Evolutionary conservation across 2,113 vertebrate species (phyloP).

Genomic region (Vimba vimba): DNA sequence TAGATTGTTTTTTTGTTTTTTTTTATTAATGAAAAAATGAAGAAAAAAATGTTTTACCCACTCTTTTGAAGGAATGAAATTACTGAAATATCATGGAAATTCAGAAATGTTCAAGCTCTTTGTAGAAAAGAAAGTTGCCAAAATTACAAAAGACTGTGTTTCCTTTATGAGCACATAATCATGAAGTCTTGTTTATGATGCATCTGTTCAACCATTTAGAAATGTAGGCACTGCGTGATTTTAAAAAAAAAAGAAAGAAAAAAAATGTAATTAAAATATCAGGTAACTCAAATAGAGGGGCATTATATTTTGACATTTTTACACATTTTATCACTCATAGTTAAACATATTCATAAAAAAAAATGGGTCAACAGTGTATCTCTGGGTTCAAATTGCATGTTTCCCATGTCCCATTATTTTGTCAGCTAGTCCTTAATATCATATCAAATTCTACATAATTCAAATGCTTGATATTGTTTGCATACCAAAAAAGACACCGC

Average conservation of each 20-base stretch:
- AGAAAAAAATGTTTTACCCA: constrained; percentile 60
- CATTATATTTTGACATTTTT: constrained; percentile 62
- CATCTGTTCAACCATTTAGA: constrained; percentile 66
- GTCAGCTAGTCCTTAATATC: neutral
- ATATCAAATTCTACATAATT: constrained; percentile 1
- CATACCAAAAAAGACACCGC: neutral
- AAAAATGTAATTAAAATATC: constrained; percentile 58
- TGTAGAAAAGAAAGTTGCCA: constrained; percentile 71
- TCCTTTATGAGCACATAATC: constrained; percentile 71
- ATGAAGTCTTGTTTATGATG: constrained; percentile 64
- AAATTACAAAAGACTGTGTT: constrained; percentile 66
- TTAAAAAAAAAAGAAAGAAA: constrained; percentile 44
- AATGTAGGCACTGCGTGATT: constrained; percentile 65
- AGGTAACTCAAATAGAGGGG: constrained; percentile 60
- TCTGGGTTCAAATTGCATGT: constrained; percentile 5
- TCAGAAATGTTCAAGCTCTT: constrained; percentile 60
- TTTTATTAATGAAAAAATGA: constrained; percentile 67
- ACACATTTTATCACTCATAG: constrained; percentile 47
- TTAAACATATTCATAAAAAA: neutral
- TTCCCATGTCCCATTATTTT: neutral
- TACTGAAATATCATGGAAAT: constrained; percentile 63
- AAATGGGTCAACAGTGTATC: neutral
- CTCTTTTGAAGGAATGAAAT: constrained; percentile 70
- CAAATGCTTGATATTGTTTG: neutral
- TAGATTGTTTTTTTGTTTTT: constrained; percentile 54